These are phyloP conservation scores for Epinotia nisella DNA, from an alignment of 2,888 invertebrate genomes.

Conservation along the genomic window DNA sequence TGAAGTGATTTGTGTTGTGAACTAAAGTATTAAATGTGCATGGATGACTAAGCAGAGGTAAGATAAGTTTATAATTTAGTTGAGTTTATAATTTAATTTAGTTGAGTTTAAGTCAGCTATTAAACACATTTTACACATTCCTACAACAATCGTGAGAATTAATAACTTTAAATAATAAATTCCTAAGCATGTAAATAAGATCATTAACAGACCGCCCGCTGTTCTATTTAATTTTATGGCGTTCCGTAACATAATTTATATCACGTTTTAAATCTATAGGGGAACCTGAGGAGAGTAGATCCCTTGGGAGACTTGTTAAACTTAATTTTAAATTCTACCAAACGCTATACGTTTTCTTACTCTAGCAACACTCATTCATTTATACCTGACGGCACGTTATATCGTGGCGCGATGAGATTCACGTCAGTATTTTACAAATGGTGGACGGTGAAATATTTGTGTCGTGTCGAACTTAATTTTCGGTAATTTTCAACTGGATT, in stretches of 20 bases:
- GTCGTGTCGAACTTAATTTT: too few species aligned
- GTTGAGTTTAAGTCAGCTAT: not conserved
- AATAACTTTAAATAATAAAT: conserved; percentile 44
- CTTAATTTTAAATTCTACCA: too few species aligned
- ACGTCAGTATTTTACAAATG: too few species aligned
- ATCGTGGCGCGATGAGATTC: too few species aligned
- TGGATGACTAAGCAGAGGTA: conserved; percentile 54
- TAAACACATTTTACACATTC: conserved; percentile 45
- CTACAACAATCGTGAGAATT: conserved; percentile 59
- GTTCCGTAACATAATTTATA: conserved; percentile 52
- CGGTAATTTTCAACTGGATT: too few species aligned
- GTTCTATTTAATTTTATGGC: conserved; percentile 54
- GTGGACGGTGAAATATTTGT: too few species aligned
- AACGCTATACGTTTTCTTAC: too few species aligned
- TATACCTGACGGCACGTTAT: too few species aligned
- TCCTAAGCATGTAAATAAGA: conserved; percentile 57
- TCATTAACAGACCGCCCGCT: conserved; percentile 55
- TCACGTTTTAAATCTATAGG: conserved; percentile 50
- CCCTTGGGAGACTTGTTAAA: too few species aligned
- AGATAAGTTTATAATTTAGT: conserved; percentile 34
- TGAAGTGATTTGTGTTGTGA: conserved; percentile 56
- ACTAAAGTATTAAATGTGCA: conserved; percentile 54
- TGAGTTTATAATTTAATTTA: not conserved
- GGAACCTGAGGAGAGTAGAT: too few species aligned
- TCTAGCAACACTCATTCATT: too few species aligned